phyloP scores from a whole-genome alignment of 1,140 invertebrate genomes.

The Thaumatotibia leucotreta region DNA sequence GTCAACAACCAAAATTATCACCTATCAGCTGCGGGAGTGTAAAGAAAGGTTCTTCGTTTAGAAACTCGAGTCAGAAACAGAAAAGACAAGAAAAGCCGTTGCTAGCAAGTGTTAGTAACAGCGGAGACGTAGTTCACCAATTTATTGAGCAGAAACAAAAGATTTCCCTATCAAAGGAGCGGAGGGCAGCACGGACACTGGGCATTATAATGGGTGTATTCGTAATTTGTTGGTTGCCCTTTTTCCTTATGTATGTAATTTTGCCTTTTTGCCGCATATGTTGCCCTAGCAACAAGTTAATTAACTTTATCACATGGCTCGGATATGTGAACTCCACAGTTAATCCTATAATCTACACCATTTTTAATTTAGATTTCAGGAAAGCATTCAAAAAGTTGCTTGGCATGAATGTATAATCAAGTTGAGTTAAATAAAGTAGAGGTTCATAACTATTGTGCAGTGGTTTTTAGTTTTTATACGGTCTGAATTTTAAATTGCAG shows the following conservation, averaged over 20 bases:
- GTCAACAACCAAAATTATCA: conserved; percentile 14
- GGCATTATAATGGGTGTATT: conserved; percentile 95
- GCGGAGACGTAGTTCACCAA: conserved; percentile 82
- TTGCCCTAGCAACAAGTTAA: conserved; percentile 83
- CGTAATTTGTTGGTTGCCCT: conserved; percentile 96
- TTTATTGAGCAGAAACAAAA: conserved; percentile 94
- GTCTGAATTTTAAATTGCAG: not conserved
- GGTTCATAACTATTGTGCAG: not conserved
- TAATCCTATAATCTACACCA: conserved; percentile 96
- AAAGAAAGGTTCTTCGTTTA: conserved; percentile 22
- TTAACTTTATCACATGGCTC: conserved; percentile 95
- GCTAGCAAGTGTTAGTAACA: conserved; percentile 44
- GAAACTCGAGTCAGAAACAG: conserved; percentile 24
- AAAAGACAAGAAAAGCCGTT: conserved; percentile 24
- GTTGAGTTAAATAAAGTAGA: not conserved
- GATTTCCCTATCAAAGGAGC: conserved; percentile 92
- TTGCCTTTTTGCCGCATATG: conserved; percentile 87
- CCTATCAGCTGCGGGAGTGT: conserved; percentile 15
- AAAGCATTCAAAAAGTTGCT: conserved; percentile 87
- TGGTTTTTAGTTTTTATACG: not conserved
- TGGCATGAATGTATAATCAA: conserved; percentile 15
- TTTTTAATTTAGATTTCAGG: conserved; percentile 96
- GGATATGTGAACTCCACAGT: conserved; percentile 96
- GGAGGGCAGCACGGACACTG: conserved; percentile 91
- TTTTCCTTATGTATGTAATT: conserved; percentile 95